phyloP scores from a whole-genome alignment of 2,797 vertebrate genomes.

The Girardinus metallicus region DNA sequence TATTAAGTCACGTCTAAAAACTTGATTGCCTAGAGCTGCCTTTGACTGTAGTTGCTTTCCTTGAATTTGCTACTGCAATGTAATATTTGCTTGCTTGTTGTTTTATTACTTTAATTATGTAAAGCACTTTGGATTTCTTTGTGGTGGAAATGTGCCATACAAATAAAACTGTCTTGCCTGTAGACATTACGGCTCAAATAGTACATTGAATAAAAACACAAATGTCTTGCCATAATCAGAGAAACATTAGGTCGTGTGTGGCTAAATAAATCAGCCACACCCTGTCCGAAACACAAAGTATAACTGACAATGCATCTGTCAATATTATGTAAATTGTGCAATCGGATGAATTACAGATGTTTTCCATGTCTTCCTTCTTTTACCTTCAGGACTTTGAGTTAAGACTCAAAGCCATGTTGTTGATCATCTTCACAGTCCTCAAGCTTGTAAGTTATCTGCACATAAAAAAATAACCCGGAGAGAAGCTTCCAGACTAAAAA shows the following conservation, averaged over 20 bases:
- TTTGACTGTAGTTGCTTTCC: not conserved
- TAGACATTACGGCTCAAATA: not conserved
- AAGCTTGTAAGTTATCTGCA: not conserved
- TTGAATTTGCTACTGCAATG: not conserved
- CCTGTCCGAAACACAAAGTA: not conserved
- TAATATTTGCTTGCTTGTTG: not conserved
- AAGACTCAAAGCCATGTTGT: not conserved
- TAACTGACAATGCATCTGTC: not conserved
- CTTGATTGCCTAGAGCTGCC: not conserved
- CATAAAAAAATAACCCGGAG: not conserved
- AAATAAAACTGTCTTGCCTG: not conserved
- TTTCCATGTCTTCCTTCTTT: not conserved
- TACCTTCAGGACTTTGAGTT: not conserved
- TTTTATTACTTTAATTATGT: not conserved
- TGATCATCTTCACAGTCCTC: not conserved
- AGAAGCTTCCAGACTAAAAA: not conserved
- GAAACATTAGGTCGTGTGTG: not conserved
- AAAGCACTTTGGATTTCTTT: not conserved
- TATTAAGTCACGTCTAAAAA: not conserved
- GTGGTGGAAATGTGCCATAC: not conserved
- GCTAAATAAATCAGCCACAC: not conserved
- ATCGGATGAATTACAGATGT: not conserved
- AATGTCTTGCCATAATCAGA: not conserved
- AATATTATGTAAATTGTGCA: not conserved
- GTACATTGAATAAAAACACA: not conserved